Conservation (phyloP, 2,113 vertebrate genomes). For the Zosterops lateralis region DNA sequence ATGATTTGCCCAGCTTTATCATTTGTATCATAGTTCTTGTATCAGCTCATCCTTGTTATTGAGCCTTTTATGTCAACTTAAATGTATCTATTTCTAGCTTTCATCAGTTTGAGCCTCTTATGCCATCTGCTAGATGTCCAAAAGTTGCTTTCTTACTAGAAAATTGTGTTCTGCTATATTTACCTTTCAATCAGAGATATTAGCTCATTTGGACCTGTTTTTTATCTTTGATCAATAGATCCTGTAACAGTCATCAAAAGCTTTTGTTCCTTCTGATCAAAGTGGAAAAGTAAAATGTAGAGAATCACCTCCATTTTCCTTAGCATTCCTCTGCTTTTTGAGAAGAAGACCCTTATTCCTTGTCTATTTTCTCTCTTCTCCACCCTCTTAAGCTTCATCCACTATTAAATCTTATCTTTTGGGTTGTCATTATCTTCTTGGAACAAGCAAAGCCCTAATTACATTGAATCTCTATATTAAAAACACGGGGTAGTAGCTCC, state of each 20-base stretch:
- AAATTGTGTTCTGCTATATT: background rate
- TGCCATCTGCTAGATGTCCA: background rate
- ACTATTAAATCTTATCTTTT: background rate
- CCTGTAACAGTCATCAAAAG: background rate
- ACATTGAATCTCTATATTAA: background rate
- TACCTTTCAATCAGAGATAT: background rate
- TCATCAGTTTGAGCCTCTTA: background rate
- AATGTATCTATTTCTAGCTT: background rate
- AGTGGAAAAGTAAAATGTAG: background rate
- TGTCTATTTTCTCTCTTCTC: background rate
- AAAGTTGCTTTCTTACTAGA: background rate
- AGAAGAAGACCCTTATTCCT: background rate
- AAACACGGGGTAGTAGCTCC: background rate
- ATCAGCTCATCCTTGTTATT: background rate
- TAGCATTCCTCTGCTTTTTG: background rate
- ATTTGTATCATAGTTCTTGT: background rate
- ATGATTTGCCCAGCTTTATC: background rate
- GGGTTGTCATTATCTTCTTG: background rate
- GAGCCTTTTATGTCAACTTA: background rate
- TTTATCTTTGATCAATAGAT: background rate
- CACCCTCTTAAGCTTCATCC: background rate
- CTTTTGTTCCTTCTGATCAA: background rate
- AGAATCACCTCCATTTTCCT: background rate
- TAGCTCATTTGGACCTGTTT: background rate
- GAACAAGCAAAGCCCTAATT: conserved; percentile 9